Conservation (phyloP, 1,140 invertebrate genomes). For the Cydia strobilella region DNA sequence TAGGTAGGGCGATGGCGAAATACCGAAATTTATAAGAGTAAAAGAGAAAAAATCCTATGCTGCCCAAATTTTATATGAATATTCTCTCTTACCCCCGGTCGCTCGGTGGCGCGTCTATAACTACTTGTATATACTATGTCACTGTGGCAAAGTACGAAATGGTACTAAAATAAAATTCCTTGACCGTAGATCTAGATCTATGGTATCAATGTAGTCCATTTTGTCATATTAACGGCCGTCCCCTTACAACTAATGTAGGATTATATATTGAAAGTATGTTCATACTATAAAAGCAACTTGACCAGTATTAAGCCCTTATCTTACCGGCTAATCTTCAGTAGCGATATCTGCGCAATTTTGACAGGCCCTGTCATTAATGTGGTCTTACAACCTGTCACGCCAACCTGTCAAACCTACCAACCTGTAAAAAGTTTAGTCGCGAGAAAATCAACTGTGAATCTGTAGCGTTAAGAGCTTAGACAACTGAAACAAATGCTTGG, state of each 20-base stretch:
- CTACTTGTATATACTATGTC: too few species aligned
- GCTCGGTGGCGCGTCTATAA: too few species aligned
- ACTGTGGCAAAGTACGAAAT: too few species aligned
- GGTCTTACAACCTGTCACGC: slow-evolving; percentile 17
- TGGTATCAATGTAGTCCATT: too few species aligned
- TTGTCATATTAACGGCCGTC: too few species aligned
- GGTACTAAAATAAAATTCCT: too few species aligned
- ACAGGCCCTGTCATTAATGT: slow-evolving; percentile 7
- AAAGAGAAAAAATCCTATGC: too few species aligned
- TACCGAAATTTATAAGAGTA: too few species aligned
- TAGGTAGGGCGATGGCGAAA: too few species aligned
- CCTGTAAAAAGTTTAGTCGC: not conserved
- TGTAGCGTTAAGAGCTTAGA: not conserved
- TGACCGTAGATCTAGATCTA: too few species aligned
- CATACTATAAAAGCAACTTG: not conserved
- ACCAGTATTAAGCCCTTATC: not conserved
- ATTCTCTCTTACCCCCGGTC: too few species aligned
- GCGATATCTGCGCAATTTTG: slow-evolving; percentile 10
- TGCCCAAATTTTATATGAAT: too few species aligned
- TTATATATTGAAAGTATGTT: not conserved
- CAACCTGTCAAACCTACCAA: not conserved
- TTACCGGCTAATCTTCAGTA: not conserved
- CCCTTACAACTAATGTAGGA: not conserved
- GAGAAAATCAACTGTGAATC: not conserved
- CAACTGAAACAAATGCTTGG: not conserved